Base-by-base conservation (phyloP, 2,113 vertebrate genomes). In the Macquaria ambigua region DNA sequence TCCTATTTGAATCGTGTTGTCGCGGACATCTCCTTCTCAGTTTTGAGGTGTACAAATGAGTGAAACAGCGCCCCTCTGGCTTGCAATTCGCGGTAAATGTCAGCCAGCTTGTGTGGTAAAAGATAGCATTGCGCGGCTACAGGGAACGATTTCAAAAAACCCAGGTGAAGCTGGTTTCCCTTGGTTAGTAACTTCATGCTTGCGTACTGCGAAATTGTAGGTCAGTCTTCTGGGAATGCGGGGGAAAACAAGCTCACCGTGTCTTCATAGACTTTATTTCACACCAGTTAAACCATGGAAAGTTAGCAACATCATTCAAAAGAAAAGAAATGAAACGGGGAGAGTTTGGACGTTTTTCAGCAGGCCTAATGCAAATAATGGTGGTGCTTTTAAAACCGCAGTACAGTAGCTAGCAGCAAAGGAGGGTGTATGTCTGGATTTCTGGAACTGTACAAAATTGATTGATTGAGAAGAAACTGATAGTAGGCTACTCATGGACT, bases 111-210 rank as follows among this genome's bases (percentile, higher is more conserved):
- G 20, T 72, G 70, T 72, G 70, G 50, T 72, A 39, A 56, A 72
- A 39, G 21, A 8, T 41, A 2, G 31, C 39, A 55, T 11, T 37
- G 31, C 39, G n/a, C 20, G 0, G 11, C 34, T 23, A 68, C 41
- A 15, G 12, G 63, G 28, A 31, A 31, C 28, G 28, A 31, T 31
- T 31, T 31, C 1, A 31, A 31, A 41, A 7, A 7, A 1, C 6
- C 39, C 71, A 64, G 46, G 61, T 72, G 68, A 67, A 46, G 25
- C 48, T 56, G 15, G 62, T 63, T 79, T 58, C 5, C 69, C 20
- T 68, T 43, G 10, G 67, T 81, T 59, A 34, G 63, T 48, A 34
- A 56, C 64, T 11, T 63, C 50, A 37, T 34, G 67, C 5, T 59
- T 34, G 34, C 34, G 0, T 34, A 16, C n/a, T 31, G 43, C 1